Percentiles rank a stretch among this genome's conserved stretches.
These are phyloP conservation scores for Sminthopsis crassicaudata DNA, from an alignment of 2,113 vertebrate species.

Conservation along the genomic window DNA sequence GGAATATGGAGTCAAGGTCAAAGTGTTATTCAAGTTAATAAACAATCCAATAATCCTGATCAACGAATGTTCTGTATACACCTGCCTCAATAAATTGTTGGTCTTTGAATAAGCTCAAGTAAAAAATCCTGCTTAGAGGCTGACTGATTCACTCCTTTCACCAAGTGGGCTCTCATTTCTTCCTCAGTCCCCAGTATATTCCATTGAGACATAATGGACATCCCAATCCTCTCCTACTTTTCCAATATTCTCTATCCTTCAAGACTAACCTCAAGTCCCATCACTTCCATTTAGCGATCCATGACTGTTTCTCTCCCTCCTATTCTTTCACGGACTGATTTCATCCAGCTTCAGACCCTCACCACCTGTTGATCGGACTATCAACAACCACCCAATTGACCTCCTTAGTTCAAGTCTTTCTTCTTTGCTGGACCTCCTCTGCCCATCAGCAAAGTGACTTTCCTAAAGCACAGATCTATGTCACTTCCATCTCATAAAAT, in stretches of 20 bases:
- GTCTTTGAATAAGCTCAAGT: neutral
- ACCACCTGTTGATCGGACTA: neutral
- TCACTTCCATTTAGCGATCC: neutral
- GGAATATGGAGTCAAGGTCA: slow-evolving; percentile 36
- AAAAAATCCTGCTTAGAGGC: neutral
- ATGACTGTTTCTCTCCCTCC: too few relatives aligned
- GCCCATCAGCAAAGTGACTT: neutral
- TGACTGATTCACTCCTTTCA: neutral
- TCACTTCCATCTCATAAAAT: neutral
- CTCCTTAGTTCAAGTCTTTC: neutral
- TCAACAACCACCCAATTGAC: neutral
- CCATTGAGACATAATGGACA: neutral
- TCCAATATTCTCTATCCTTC: neutral
- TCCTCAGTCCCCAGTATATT: neutral
- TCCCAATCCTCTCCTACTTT: neutral
- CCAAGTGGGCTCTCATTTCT: neutral
- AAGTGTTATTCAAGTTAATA: slow-evolving; percentile 61
- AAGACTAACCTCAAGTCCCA: neutral
- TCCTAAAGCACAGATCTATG: neutral
- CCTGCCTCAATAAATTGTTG: slow-evolving; percentile 36
- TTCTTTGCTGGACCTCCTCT: neutral
- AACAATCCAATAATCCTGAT: slow-evolving; percentile 54
- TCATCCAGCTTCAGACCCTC: neutral
- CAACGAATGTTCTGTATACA: slow-evolving; percentile 11
- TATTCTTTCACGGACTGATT: neutral